These are phyloP conservation scores for Episyrphus balteatus DNA, from an alignment of 1,140 invertebrate genomes.

Conservation along the genomic window DNA sequence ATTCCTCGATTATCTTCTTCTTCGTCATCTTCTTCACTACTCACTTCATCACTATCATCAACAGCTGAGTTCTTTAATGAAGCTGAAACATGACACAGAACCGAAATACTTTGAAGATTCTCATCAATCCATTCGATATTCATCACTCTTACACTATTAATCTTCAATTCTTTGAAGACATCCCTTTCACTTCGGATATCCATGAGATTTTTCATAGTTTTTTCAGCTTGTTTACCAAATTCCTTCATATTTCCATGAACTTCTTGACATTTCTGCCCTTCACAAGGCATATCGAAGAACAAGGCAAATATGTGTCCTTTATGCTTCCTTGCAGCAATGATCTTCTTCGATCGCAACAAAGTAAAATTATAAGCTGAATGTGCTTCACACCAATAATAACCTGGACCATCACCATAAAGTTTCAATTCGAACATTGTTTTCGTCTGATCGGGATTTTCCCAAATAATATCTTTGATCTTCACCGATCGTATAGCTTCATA, in stretches of 20 bases:
- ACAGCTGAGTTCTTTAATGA: conserved; percentile 10
- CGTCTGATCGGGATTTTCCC: conserved; percentile 16
- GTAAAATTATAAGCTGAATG: conserved; percentile 21
- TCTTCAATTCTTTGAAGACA: conserved; percentile 8
- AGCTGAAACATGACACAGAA: conserved; percentile 13
- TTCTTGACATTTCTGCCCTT: background rate
- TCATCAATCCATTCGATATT: conserved; percentile 11
- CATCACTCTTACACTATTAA: conserved; percentile 21
- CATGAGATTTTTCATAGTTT: background rate
- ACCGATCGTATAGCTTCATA: conserved; percentile 16
- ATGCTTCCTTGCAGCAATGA: conserved; percentile 21
- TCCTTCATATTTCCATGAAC: background rate
- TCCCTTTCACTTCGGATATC: conserved; percentile 1
- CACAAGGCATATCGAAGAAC: conserved; percentile 6
- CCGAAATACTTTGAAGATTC: background rate
- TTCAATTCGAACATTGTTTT: conserved; percentile 25
- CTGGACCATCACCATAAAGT: conserved; percentile 25
- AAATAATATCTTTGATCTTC: conserved; percentile 15
- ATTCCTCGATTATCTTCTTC: conserved; percentile 5
- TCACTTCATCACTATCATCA: conserved; percentile 10
- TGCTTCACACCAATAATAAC: conserved; percentile 40
- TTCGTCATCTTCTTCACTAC: conserved; percentile 12
- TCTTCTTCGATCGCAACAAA: conserved; percentile 9
- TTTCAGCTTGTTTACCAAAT: background rate
- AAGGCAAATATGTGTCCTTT: conserved; percentile 30